Percentiles rank a stretch among this genome's conserved stretches.
Conservation (phyloP, 2,888 invertebrate species). For the Oeneis ivallda region DNA sequence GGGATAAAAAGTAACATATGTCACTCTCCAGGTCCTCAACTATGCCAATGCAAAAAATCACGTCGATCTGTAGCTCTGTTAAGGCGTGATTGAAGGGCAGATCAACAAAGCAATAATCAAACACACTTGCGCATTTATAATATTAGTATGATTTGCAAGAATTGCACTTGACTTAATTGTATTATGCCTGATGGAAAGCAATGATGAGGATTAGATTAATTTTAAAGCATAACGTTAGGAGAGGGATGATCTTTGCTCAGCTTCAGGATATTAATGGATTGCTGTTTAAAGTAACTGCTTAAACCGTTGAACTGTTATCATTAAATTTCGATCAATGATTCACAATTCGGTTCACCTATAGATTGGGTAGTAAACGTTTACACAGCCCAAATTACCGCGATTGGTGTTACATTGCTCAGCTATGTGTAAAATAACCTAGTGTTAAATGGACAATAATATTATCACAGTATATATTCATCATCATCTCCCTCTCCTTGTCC, state of each 20-base stretch:
- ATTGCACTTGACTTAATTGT: not conserved
- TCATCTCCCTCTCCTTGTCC: too few species aligned
- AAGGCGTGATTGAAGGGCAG: too few species aligned
- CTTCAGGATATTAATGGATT: not conserved
- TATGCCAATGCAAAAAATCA: too few species aligned
- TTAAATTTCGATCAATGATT: slow-evolving; percentile 20
- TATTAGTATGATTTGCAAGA: not conserved
- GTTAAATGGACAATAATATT: slow-evolving; percentile 2
- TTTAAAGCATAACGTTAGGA: too few species aligned
- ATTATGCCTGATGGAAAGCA: too few species aligned
- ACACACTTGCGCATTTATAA: too few species aligned
- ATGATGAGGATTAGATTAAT: too few species aligned
- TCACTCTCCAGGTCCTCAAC: too few species aligned
- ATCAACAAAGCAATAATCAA: too few species aligned
- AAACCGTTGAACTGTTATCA: slow-evolving; percentile 15
- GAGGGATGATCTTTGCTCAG: not conserved
- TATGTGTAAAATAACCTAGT: slow-evolving; percentile 14
- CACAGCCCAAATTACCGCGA: slow-evolving; percentile 17
- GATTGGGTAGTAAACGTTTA: slow-evolving; percentile 23
- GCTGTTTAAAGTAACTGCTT: slow-evolving; percentile 3
- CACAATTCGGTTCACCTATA: slow-evolving; percentile 17
- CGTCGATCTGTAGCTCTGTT: too few species aligned
- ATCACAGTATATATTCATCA: too few species aligned
- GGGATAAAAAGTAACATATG: too few species aligned
- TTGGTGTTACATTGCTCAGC: slow-evolving; percentile 22